phyloP scores from a whole-genome alignment of 2,888 invertebrate genomes.

The Colletes collaris region DNA sequence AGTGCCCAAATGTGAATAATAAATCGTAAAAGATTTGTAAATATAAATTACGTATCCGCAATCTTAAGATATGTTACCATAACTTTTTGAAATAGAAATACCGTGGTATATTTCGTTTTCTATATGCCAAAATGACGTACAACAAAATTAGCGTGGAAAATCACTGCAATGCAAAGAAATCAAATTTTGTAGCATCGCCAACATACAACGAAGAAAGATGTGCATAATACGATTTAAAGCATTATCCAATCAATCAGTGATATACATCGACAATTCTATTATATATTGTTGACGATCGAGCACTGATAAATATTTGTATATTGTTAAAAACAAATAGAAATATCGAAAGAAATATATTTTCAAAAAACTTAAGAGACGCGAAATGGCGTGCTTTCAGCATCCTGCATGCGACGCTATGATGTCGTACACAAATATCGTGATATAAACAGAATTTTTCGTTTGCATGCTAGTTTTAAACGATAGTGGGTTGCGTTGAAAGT shows the following conservation, averaged over 20 bases:
- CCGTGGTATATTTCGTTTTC: not conserved
- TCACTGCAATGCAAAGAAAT: slow-evolving; percentile 30
- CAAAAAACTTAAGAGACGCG: slow-evolving; percentile 39
- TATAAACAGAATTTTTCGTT: not conserved
- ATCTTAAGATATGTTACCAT: not conserved
- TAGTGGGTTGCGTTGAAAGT: not conserved
- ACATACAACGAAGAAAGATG: slow-evolving; percentile 24
- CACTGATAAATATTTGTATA: not conserved
- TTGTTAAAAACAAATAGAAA: not conserved
- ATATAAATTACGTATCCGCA: not conserved
- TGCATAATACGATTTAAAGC: not conserved
- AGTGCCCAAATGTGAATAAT: slow-evolving; percentile 6
- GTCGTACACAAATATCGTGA: slow-evolving; percentile 2
- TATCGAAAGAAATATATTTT: not conserved
- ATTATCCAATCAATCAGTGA: not conserved
- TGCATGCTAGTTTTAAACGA: not conserved
- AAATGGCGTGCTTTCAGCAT: slow-evolving; percentile 60
- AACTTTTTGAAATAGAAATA: not conserved
- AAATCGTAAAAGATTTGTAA: not conserved
- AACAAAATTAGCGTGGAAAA: slow-evolving; percentile 44
- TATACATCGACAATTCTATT: not conserved
- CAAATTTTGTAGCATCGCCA: not conserved
- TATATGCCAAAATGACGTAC: not conserved
- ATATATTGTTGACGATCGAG: not conserved
- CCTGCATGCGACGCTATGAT: slow-evolving; percentile 26